phyloP scores from a whole-genome alignment of 2,797 vertebrate species.

The Bradypodion ventrale region DNA sequence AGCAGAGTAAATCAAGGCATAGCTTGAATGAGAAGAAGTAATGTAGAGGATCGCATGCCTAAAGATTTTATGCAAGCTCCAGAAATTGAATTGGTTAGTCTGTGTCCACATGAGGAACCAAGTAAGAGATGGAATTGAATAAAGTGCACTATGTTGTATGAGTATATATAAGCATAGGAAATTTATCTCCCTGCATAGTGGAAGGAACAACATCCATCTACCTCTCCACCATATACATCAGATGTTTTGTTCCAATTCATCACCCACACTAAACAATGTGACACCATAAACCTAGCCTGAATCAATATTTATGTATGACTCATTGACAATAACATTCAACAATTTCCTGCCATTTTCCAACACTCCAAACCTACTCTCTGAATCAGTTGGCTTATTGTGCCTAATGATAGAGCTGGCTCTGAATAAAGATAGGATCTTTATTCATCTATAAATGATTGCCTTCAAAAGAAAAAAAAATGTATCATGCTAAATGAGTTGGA shows the following conservation, averaged over 20 bases:
- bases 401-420: too few relatives aligned
- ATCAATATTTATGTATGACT: too few relatives aligned
- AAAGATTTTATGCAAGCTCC: neutral
- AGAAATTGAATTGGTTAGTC: neutral
- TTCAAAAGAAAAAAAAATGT: neutral
- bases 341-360: too few relatives aligned
- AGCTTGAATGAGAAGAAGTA: neutral
- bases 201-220: neutral
- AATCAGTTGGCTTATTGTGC: too few relatives aligned
- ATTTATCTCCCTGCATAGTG: neutral
- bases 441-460: neutral
- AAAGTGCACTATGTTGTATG: neutral
- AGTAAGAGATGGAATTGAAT: neutral
- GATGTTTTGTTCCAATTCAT: neutral
- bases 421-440: too few relatives aligned
- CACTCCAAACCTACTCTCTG: too few relatives aligned
- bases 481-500: neutral
- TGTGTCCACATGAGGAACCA: neutral
- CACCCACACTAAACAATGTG: too few relatives aligned
- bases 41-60: neutral
- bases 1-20: neutral
- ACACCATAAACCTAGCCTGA: too few relatives aligned
- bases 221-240: neutral
- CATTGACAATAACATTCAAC: too few relatives aligned
- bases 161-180: too few relatives aligned